Conservation (phyloP, 2,888 invertebrate genomes). For the Agrotis ipsilon region DNA sequence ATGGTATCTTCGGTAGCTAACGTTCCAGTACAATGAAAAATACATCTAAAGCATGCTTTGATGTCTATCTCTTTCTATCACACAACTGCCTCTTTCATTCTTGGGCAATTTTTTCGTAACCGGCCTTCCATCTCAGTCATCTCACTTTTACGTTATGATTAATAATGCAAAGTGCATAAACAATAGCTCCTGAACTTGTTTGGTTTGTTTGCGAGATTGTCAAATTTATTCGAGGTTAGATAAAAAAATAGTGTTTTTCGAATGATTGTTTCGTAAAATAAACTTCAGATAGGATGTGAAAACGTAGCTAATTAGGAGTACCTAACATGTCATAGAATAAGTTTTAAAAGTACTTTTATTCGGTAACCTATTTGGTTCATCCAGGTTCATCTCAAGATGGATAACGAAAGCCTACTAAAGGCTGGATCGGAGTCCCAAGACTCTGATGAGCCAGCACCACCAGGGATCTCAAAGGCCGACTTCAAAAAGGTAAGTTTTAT, state of each 20-base stretch:
- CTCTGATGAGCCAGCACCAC: conserved; percentile 70
- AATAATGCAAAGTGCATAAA: conserved; percentile 14
- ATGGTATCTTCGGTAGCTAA: background rate
- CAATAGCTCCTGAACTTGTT: conserved; percentile 3
- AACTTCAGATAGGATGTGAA: background rate
- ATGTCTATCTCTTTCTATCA: conserved; percentile 15
- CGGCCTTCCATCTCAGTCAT: conserved; percentile 27
- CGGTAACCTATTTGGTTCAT: conserved; percentile 21
- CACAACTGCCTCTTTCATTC: background rate
- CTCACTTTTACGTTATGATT: background rate
- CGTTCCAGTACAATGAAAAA: background rate
- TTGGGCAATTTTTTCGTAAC: background rate
- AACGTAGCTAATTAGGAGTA: background rate
- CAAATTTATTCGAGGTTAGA: conserved; percentile 29
- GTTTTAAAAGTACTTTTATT: background rate
- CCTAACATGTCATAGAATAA: conserved; percentile 11
- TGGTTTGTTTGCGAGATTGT: conserved; percentile 30
- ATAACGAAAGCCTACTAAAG: conserved; percentile 59
- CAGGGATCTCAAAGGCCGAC: conserved; percentile 61
- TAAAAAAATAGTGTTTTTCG: background rate
- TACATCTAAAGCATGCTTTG: conserved; percentile 9
- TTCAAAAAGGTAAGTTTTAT: conserved; percentile 64
- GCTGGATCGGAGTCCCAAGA: conserved; percentile 72
- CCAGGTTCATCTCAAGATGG: conserved; percentile 63
- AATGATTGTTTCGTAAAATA: background rate